Evolutionary conservation across 2,797 vertebrate genomes (phyloP), one percentile per base, ranked within the genome.

Genomic region (Brachyrhaphis roseni): DNA sequence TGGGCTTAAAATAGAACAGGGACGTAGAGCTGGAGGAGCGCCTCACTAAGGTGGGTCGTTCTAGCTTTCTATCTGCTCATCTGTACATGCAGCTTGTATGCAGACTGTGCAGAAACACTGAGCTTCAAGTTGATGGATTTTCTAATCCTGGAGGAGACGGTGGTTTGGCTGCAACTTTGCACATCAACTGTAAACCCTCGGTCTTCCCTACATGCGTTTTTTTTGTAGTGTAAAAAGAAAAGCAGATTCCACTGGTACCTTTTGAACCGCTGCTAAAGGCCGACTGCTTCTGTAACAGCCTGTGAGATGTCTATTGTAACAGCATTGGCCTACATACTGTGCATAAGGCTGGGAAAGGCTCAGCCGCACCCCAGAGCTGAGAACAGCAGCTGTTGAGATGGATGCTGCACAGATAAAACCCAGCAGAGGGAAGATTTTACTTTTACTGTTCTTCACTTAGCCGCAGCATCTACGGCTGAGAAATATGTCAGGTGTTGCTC

Each of bases 1-100:
- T 74, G 89, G 62, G 93, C 94, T 94, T 94, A 94, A 94, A 95
- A 95, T 95, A 95, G 94, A 92, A 91, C 90, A 84, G 84, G 87
- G 83, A 91, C 83, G 85, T 93, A 90, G 88, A 90, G 89, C 92
- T 90, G 2, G 87, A 91, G 85, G 90, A 91, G 91, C 77, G 83
- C 86, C 85, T 89, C 57, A 82, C 89, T 90, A 86, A 91, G 93
- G 92, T 93, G 91, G 88, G 84, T 90, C 87, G 79, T 66, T 78
- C 87, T 86, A 77, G 89, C 82, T 85, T 74, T 80, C 84, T 78
- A 76, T 86, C 85, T 83, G 77, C 72, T 82, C 76, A 68, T 85
- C 82, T 82, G 45, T 72, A 81, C 86, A 49, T 79, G 81, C 82
- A 78, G 88, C 78, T 80, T 78, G 12, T 46, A 55, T 80, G 81